Base-by-base conservation (phyloP, 2,797 vertebrate genomes). In the Smutsia temminckii region DNA sequence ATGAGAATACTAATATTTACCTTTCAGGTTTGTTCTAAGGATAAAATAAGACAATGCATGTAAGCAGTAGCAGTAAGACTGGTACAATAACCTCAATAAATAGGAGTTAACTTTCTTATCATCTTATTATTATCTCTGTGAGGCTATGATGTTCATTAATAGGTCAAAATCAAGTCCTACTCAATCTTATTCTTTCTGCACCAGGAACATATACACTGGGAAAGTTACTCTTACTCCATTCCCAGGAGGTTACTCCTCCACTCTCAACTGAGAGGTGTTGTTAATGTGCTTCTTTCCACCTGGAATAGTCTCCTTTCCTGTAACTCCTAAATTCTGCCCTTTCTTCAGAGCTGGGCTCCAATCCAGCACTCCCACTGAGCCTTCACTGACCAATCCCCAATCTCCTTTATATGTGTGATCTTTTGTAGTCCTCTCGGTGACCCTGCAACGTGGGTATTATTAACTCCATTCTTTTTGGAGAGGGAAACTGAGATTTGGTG, bases 161-260 rank as follows among this genome's bases (percentile, higher is more conserved):
- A 96, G 96, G 95, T 97, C 95, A 96, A 97, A 96, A 96, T 90
- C 94, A 96, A 96, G 84, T 86, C 46, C 74, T 91, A 32, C 81
- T 94, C 49, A 77, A 85, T 89, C 94, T 92, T 66, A 57, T 89
- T 96, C 61, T 64, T 97, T 53, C 51, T 93, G 66, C 81, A 94
- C 75, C 84, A 71, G 94, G 93, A 96, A 92, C 53, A 95, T 89
- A 57, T 64, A 83, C 69, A 78, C 85, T 11, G 42, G 53, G 85
- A 94, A 96, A 95, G 77, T 94, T 53, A 72, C 91, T 80, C 71
- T 37, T 46, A 59, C 68, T 71, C 66, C 46, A 21, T 57, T 29
- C 95, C 89, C 89, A 89, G n/a, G 74, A 89, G 91, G 37, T 29
- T 63, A 21, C 51, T 84, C 71, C 51, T 55, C 66, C 77, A 42